phyloP scores from a whole-genome alignment of 2,888 invertebrate species.

The Orchesella flavescens region DNA sequence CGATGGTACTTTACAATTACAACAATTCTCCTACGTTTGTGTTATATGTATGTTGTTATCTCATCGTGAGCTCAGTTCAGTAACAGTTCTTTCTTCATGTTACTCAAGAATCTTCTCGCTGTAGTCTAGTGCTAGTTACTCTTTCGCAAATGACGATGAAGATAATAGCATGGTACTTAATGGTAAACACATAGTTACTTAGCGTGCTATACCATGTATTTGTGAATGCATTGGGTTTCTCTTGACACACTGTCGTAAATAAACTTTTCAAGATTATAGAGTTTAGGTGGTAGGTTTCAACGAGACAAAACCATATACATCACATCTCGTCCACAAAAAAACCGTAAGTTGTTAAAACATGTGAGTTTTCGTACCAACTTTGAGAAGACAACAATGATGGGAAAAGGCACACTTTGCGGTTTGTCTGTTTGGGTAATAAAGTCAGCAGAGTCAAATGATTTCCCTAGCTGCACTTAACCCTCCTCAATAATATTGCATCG shows the following conservation, averaged over 20 bases:
- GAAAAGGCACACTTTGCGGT: constrained; percentile 63
- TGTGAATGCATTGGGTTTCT: constrained; percentile 35
- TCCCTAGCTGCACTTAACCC: constrained; percentile 62
- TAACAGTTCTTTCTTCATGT: constrained; percentile 11
- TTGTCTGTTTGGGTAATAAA: constrained; percentile 59
- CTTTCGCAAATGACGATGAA: constrained; percentile 7
- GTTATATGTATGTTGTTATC: constrained; percentile 17
- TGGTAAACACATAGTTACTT: constrained; percentile 35
- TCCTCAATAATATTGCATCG: constrained; percentile 54
- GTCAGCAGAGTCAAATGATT: constrained; percentile 63
- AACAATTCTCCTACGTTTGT: not conserved
- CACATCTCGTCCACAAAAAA: not conserved
- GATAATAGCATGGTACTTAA: constrained; percentile 50
- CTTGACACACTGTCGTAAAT: constrained; percentile 61
- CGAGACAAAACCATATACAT: not conserved
- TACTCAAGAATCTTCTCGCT: constrained; percentile 4
- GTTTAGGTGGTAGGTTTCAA: constrained; percentile 21
- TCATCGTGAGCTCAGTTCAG: not conserved
- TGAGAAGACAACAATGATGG: constrained; percentile 23
- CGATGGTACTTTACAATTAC: constrained; percentile 40
- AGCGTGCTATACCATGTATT: constrained; percentile 5
- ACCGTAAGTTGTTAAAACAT: not conserved
- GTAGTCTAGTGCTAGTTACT: too few species aligned
- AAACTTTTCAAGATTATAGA: constrained; percentile 45
- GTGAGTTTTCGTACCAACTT: not conserved